Evolutionary conservation across 2,797 vertebrate species (phyloP).

Genomic region (Labroides dimidiatus): DNA sequence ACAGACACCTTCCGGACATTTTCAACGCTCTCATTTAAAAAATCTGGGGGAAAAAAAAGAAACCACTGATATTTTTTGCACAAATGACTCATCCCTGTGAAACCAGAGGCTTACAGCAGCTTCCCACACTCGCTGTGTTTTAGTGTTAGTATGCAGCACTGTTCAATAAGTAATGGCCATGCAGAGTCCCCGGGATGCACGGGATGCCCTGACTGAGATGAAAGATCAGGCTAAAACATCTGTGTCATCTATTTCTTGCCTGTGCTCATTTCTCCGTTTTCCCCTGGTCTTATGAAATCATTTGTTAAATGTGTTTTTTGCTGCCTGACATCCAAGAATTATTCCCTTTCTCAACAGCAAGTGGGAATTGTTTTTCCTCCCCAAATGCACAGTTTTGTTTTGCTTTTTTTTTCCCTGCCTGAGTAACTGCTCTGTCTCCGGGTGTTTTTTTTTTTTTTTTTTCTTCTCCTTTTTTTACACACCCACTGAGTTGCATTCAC

Average conservation of each 20-base stretch:
- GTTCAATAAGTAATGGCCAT: constrained; percentile 58
- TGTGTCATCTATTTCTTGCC: constrained; percentile 54
- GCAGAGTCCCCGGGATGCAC: constrained; percentile 37
- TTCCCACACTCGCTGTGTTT: constrained; percentile 22
- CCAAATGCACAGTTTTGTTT: constrained; percentile 49
- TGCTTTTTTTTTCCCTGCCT: constrained; percentile 45
- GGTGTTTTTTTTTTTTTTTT: constrained; percentile 39
- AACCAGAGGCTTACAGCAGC: constrained; percentile 19
- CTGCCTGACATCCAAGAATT: constrained; percentile 40
- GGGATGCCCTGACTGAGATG: constrained; percentile 35
- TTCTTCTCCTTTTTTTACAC: constrained; percentile 20
- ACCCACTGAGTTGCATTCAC: constrained; percentile 56
- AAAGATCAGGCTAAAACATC: constrained; percentile 56
- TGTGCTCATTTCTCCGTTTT: constrained; percentile 43
- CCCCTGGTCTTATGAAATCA: constrained; percentile 39
- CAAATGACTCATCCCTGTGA: constrained; percentile 23
- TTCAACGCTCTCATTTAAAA: constrained; percentile 9
- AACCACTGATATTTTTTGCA: neutral
- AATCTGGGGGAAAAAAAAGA: neutral
- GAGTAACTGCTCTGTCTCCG: constrained; percentile 61
- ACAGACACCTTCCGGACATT: neutral
- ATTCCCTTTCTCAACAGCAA: constrained; percentile 37
- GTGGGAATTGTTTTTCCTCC: constrained; percentile 50
- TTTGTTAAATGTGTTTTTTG: constrained; percentile 50
- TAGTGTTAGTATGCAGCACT: constrained; percentile 13